phyloP scores from a whole-genome alignment of 2,113 vertebrate genomes.

The Entelurus aequoreus region DNA sequence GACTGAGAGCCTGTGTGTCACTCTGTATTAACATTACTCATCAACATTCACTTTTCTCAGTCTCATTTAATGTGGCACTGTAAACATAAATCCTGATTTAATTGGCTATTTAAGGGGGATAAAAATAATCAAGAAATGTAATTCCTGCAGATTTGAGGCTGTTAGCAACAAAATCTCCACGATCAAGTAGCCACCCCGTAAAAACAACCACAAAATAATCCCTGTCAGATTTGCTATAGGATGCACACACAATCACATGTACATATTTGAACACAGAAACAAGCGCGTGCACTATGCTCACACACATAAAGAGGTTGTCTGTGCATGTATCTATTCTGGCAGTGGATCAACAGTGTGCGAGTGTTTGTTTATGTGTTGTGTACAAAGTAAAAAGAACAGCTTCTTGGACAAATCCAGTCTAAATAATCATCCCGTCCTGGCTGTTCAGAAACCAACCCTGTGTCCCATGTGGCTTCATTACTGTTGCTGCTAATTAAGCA shows the following conservation, averaged over 20 bases:
- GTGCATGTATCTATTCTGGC: conserved; percentile 41
- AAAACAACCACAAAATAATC: conserved; percentile 37
- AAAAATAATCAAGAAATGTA: conserved; percentile 20
- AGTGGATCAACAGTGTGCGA: conserved; percentile 38
- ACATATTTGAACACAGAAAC: conserved; percentile 37
- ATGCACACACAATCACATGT: not conserved
- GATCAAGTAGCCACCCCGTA: conserved; percentile 25
- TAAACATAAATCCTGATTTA: conserved; percentile 24
- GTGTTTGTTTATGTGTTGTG: conserved; percentile 14
- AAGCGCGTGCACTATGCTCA: conserved; percentile 18
- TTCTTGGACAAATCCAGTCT: conserved; percentile 64
- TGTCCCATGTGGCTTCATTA: conserved; percentile 70
- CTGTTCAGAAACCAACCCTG: conserved; percentile 62
- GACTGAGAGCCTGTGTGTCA: conserved; percentile 20
- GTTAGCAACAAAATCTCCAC: conserved; percentile 25
- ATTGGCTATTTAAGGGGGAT: conserved; percentile 17
- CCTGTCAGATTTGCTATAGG: conserved; percentile 27
- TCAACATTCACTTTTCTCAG: conserved; percentile 5
- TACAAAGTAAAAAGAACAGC: conserved; percentile 36
- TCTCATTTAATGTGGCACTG: conserved; percentile 14
- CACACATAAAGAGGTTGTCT: conserved; percentile 8
- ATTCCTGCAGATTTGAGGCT: conserved; percentile 29
- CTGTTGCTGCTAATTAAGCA: conserved; percentile 69
- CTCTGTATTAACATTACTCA: conserved; percentile 5
- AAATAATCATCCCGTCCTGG: conserved; percentile 65